These are phyloP conservation scores for Xylota segnis DNA, from an alignment of 2,888 invertebrate genomes.

Conservation along the genomic window DNA sequence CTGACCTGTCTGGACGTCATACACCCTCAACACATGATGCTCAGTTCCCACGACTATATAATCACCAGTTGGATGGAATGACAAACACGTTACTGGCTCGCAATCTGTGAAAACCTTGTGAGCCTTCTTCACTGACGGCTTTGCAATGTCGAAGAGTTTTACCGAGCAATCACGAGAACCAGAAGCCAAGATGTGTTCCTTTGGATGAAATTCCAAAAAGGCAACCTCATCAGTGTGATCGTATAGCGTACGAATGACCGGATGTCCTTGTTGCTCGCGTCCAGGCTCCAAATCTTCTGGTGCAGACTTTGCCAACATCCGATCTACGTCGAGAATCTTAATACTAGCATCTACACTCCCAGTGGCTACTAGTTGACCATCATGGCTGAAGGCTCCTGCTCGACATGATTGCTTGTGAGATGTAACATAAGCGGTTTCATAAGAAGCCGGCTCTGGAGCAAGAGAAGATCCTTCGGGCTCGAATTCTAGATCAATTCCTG, in stretches of 20 bases:
- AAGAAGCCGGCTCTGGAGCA: slow-evolving; percentile 98
- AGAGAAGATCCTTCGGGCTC: slow-evolving; percentile 97
- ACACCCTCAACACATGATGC: slow-evolving; percentile 95
- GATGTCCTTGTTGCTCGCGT: slow-evolving; percentile 96
- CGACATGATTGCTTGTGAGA: slow-evolving; percentile 98
- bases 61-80: slow-evolving; percentile 98
- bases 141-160: slow-evolving; percentile 98
- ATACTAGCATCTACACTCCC: slow-evolving; percentile 99
- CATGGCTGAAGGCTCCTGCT: slow-evolving; percentile 97
- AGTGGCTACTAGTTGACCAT: slow-evolving; percentile 98
- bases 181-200: slow-evolving; percentile 96
- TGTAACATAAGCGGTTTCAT: slow-evolving; percentile 99
- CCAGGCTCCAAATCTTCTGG: slow-evolving; percentile 94
- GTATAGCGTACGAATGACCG: slow-evolving; percentile 96
- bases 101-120: slow-evolving; percentile 98
- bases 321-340: slow-evolving; percentile 99
- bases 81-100: slow-evolving; percentile 94
- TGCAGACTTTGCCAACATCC: slow-evolving; percentile 99
- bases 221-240: slow-evolving; percentile 99
- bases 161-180: slow-evolving; percentile 97
- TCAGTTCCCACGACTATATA: slow-evolving; percentile 96
- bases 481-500: slow-evolving; percentile 93
- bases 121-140: slow-evolving; percentile 99
- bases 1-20: slow-evolving; percentile 97
- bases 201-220: slow-evolving; percentile 97